Base-by-base conservation (phyloP, 2,888 invertebrate genomes). In the Caenorhabditis sinica region DNA sequence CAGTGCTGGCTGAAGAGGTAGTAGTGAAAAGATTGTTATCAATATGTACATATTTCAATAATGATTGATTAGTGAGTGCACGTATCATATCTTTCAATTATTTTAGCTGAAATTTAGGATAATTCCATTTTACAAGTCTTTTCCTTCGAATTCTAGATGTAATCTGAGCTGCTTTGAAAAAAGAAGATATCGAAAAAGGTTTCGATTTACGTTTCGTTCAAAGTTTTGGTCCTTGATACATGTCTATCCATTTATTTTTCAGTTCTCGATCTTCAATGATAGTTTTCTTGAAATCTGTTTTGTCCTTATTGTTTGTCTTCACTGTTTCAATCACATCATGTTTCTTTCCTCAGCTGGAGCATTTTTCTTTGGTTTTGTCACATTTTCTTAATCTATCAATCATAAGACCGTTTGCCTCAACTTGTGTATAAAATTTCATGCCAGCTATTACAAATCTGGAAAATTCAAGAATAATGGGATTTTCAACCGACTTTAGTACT, bases 171-270 rank as follows among this genome's bases (percentile, higher is more conserved):
- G 63, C 20, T 33, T 30, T 2, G 28, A 73, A 53, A 80, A 72
- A 66, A 63, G 71, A 79, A 56, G 65, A 53, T 53, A 79, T 30
- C 17, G 20, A 63, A 63, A 69, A 51, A 71, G n/a, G 74, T 65
- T 74, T 74, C 65, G 60, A 72, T 72, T 72, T 72, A 17, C 51
- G 23, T 43, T 33, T 69, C 17, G 33, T 13, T 20, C 53, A 36
- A 69, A 53, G 40, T 71, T 28, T 8, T 43, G 2, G 20, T 56
- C n/a, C 65, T 53, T 51, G 28, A 51, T 51, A 36, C n/a, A n/a
- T n/a, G n/a, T n/a, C n/a, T 28, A 20, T 25, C 33, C 9, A 13
- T 61, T n/a, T n/a, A n/a, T n/a, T n/a, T n/a, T n/a, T n/a, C n/a
- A n/a, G n/a, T n/a, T n/a, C n/a, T n/a, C n/a, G n/a, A n/a, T n/a